Evolutionary conservation across 2,888 invertebrate genomes (phyloP), one percentile per base, ranked within the genome.

Genomic region (Ligdia adustata): DNA sequence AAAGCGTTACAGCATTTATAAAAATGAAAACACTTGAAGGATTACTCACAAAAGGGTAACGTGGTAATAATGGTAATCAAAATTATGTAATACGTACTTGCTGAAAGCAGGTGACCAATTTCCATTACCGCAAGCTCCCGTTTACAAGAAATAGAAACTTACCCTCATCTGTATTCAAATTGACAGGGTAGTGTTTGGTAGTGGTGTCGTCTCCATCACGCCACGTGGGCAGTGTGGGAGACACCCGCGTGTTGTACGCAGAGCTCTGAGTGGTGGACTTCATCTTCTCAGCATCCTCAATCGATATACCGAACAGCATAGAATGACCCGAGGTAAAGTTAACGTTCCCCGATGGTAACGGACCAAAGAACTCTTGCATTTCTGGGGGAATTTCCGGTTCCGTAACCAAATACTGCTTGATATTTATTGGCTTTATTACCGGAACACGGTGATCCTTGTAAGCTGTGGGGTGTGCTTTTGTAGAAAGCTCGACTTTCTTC

Each of bases 321-420:
- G 93, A 93, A 73, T 93, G 93, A 26, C 92, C 92, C 27, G 93
- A 92, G 3, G 92, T 92, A 59, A 93, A 92, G 52, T 77, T 82
- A 13, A 59, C 51, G 15, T 64, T 68, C 13, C 51, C 39, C 3
- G 69, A 62, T 3, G 52, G 40, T 3, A 68, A 62, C 2, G 59
- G 71, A 5, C 45, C 59, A 37, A 75, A 75, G 57, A 60, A 72
- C 43, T 80, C 77, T 59, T 72, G 69, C 5, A 69, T 52, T 50
- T 79, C 78, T 37, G 66, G 55, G 1, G 74, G 69, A 9, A 69
- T 41, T n/a, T 64, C 62, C 0, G 63, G 62, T 18, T 64, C 64
- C 5, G 45, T 47, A 34, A 48, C 62, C n/a, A 54, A 52, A 12
- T 58, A 61, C 34, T 60, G 61, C 24, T 62, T 64, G 7, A 38